Conservation (phyloP, 2,113 vertebrate genomes). For the Microcebus jonahi region DNA sequence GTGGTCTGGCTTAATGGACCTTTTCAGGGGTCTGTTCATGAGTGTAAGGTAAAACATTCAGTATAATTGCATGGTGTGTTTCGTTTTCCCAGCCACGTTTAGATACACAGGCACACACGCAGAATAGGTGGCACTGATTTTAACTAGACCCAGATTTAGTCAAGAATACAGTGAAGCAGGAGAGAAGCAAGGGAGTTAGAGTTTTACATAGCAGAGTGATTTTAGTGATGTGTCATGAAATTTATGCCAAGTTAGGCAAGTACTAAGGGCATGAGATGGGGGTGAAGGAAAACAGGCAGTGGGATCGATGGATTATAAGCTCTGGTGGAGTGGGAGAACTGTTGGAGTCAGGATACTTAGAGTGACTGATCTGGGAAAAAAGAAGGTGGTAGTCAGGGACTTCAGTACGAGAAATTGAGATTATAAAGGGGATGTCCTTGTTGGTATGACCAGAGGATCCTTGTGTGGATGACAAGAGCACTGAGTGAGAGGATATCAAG, state of each 20-base stretch:
- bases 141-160: neutral
- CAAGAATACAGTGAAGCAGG: neutral
- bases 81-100: neutral
- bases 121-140: neutral
- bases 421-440: neutral
- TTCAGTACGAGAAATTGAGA: neutral
- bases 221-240: neutral
- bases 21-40: neutral
- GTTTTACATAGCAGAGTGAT: neutral
- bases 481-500: neutral
- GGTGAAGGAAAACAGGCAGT: neutral
- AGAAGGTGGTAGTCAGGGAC: neutral
- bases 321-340: neutral
- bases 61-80: neutral
- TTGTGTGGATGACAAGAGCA: too few relatives aligned
- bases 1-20: neutral
- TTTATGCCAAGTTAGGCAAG: neutral
- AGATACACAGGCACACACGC: neutral
- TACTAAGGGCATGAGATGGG: neutral
- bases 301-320: neutral
- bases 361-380: neutral
- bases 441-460: neutral
- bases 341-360: neutral
- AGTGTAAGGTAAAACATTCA: neutral
- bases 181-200: neutral